These are phyloP conservation scores for Chironomus tepperi DNA, from an alignment of 1,140 invertebrate genomes.

Conservation along the genomic window DNA sequence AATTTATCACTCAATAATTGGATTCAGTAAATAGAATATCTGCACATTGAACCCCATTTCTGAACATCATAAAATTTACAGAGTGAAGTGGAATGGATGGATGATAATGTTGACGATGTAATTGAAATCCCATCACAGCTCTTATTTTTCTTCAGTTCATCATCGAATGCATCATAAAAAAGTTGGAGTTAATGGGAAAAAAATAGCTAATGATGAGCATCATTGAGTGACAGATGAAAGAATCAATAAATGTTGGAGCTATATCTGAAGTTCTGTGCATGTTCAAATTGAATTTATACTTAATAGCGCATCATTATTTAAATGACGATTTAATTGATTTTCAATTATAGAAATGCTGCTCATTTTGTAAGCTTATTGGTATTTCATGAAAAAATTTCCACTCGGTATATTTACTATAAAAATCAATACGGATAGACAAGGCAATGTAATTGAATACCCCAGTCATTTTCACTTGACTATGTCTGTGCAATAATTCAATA, in stretches of 20 bases:
- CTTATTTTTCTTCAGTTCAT: neutral
- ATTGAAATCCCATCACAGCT: neutral
- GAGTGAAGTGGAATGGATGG: neutral
- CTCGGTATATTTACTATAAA: too few species aligned
- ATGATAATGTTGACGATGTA: neutral
- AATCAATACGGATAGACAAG: too few species aligned
- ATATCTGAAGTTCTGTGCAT: too few species aligned
- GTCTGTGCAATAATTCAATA: too few species aligned
- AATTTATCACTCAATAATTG: neutral
- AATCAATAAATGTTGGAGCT: neutral
- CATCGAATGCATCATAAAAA: conserved; percentile 5
- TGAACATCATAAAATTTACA: neutral
- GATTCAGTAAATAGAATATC: neutral
- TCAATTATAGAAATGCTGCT: too few species aligned
- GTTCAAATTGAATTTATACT: too few species aligned
- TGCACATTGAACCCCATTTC: neutral
- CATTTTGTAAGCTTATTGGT: too few species aligned
- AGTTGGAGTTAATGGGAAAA: neutral
- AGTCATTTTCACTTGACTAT: too few species aligned
- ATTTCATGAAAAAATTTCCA: too few species aligned
- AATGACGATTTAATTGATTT: too few species aligned
- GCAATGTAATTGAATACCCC: too few species aligned
- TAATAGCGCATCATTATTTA: too few species aligned
- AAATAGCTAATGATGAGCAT: neutral
- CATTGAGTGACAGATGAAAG: neutral